Evolutionary conservation across 2,113 vertebrate genomes (phyloP).

Genomic region (Silurus meridionalis): DNA sequence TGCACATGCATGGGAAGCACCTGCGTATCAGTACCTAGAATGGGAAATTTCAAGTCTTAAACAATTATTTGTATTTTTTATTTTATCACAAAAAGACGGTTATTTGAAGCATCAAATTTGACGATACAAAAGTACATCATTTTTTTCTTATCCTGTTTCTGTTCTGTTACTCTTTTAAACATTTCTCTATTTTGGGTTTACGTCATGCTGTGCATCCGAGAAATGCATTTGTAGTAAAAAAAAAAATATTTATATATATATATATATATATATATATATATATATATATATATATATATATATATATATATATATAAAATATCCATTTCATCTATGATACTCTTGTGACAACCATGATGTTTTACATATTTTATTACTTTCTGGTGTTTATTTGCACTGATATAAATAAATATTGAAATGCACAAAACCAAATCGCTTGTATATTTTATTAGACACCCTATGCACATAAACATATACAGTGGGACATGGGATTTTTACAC

Average conservation of each 20-base stretch:
- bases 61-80: slow-evolving; percentile 58
- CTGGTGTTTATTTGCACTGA: slow-evolving; percentile 84
- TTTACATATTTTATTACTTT: slow-evolving; percentile 72
- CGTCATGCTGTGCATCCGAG: slow-evolving; percentile 70
- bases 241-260: no score
- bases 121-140: slow-evolving; percentile 71
- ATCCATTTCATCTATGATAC: slow-evolving; percentile 63
- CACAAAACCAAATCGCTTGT: slow-evolving; percentile 66
- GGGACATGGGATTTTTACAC: background rate
- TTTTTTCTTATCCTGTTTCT: slow-evolving; percentile 51
- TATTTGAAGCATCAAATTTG: slow-evolving; percentile 61
- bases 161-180: slow-evolving; percentile 69
- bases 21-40: slow-evolving; percentile 75
- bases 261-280: no score
- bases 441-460: background rate
- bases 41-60: slow-evolving; percentile 78
- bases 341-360: slow-evolving; percentile 71
- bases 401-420: slow-evolving; percentile 82
- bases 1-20: slow-evolving; percentile 80
- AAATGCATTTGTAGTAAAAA: slow-evolving; percentile 71
- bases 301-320: no score
- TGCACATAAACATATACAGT: background rate
- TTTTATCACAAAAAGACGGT: slow-evolving; percentile 62
- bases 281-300: no score
- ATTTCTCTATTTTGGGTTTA: slow-evolving; percentile 40